Conservation (phyloP, 2,888 invertebrate species). For the Drosophila dives region DNA sequence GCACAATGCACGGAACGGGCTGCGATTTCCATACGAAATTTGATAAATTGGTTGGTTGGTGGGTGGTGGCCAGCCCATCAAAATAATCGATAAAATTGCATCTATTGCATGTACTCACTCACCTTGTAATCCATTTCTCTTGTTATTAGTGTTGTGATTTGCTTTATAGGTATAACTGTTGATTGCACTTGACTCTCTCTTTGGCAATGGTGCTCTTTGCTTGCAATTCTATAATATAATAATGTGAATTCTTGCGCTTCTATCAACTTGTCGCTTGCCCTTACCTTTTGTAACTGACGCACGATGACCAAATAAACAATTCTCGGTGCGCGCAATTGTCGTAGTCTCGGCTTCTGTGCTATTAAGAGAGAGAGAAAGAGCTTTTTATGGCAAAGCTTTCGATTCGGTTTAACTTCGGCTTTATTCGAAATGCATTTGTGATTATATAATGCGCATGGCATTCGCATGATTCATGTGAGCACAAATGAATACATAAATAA, state of each 20-base stretch:
- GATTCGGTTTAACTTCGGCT: slow-evolving; percentile 37
- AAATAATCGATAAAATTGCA: slow-evolving; percentile 48
- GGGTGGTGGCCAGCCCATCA: not conserved
- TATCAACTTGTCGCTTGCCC: slow-evolving; percentile 14
- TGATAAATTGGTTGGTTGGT: not conserved
- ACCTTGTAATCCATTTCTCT: slow-evolving; percentile 70
- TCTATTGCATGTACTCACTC: slow-evolving; percentile 48
- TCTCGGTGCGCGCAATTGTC: slow-evolving; percentile 1
- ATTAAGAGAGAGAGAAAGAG: slow-evolving; percentile 5
- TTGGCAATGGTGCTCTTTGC: not conserved
- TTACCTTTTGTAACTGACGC: slow-evolving; percentile 46
- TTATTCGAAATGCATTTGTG: slow-evolving; percentile 12
- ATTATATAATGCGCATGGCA: slow-evolving; percentile 29
- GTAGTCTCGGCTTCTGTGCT: slow-evolving; percentile 7
- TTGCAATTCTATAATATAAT: not conserved
- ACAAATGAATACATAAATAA: slow-evolving; percentile 32
- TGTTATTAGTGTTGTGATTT: slow-evolving; percentile 11
- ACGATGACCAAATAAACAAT: slow-evolving; percentile 18
- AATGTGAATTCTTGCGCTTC: slow-evolving; percentile 1
- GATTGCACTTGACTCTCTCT: slow-evolving; percentile 6
- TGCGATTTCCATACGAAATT: slow-evolving; percentile 38
- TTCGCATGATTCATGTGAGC: slow-evolving; percentile 36
- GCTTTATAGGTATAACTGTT: slow-evolving; percentile 2
- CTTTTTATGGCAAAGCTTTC: slow-evolving; percentile 37
- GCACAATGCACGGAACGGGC: slow-evolving; percentile 87